Conservation (phyloP, 64 coral and sea anemone species). For the Actinia tenebrosa region DNA sequence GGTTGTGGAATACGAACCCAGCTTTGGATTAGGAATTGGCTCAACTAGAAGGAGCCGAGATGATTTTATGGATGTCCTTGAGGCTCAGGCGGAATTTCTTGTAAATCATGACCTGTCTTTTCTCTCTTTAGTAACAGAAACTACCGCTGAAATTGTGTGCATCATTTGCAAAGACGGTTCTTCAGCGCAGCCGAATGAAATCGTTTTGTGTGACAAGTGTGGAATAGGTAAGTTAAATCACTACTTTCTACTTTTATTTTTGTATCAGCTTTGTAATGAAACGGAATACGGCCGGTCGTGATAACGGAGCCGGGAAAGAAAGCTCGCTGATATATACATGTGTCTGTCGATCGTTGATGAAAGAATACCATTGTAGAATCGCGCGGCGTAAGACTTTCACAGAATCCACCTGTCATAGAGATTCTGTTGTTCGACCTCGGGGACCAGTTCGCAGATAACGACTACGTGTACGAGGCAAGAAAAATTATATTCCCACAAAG, state of each 20-base stretch:
- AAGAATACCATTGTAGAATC: conserved; percentile 21
- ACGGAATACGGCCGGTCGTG: not conserved
- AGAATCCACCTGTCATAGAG: conserved; percentile 7
- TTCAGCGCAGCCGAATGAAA: conserved; percentile 87
- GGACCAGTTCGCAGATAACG: conserved; percentile 16
- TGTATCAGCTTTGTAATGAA: conserved; percentile 12
- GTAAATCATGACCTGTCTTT: conserved; percentile 23
- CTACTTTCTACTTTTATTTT: conserved; percentile 14
- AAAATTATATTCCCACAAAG: not conserved
- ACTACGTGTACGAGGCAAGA: not conserved
- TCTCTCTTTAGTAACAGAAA: conserved; percentile 88
- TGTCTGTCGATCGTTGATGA: conserved; percentile 7
- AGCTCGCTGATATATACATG: conserved; percentile 5
- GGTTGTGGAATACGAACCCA: not conserved
- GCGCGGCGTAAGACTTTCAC: not conserved
- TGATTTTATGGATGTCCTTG: not conserved
- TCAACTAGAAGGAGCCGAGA: not conserved
- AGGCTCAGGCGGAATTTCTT: not conserved
- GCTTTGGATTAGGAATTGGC: not conserved
- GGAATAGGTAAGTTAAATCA: conserved; percentile 85
- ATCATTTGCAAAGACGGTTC: conserved; percentile 99
- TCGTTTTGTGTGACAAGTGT: conserved; percentile 99
- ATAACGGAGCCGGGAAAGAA: not conserved
- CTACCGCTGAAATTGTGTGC: conserved; percentile 99
- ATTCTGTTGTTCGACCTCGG: conserved; percentile 4